Base-by-base conservation (phyloP, 2,888 invertebrate species). In the Rapana venosa region DNA sequence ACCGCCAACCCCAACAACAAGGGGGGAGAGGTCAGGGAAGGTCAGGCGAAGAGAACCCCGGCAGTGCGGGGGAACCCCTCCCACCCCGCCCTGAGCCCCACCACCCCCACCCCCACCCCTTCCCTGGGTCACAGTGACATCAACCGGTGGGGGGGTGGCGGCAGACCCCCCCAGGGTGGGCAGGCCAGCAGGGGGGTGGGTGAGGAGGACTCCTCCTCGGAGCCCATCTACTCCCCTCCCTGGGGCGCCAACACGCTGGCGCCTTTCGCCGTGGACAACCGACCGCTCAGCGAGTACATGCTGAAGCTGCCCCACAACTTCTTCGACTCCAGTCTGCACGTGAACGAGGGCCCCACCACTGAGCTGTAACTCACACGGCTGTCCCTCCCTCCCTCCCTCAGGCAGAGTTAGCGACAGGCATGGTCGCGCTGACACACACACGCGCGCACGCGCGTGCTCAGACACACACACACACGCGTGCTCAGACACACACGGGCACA, bases 251-350 rank as follows among this genome's bases (percentile, higher is more conserved):
- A 70, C 47, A 81, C 66, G 13, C 58, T 88, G 26, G 47, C 66
- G 15, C 32, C 88, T 17, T 81, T 88, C 79, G 81, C 47, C n/a
- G 61, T 36, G 81, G 84, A 84, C 84, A 88, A 88, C 84, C 30
- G 88, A 30, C 88, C 88, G 5, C 83, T 88, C 36, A 88, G 88
- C 17, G 84, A 83, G n/a, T 88, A 88, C 84, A 88, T 88, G 88
- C 84, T 88, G 66, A 58, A 88, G 20, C 88, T 88, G 26, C 88
- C 88, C 0, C 61, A 36, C n/a, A 61, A 84, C n/a, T 88, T 84
- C 70, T 88, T 88, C 20, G 88, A 88, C n/a, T 56, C 83, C 56
- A 26, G 26, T 22, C 47, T 74, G 11, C 88, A 81, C 15, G 83
- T 81, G 26, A 61, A 88, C 36, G 83, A 83, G 15, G 88, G 88